Conservation (phyloP, 2,888 invertebrate genomes). For the Eupeodes luniger region DNA sequence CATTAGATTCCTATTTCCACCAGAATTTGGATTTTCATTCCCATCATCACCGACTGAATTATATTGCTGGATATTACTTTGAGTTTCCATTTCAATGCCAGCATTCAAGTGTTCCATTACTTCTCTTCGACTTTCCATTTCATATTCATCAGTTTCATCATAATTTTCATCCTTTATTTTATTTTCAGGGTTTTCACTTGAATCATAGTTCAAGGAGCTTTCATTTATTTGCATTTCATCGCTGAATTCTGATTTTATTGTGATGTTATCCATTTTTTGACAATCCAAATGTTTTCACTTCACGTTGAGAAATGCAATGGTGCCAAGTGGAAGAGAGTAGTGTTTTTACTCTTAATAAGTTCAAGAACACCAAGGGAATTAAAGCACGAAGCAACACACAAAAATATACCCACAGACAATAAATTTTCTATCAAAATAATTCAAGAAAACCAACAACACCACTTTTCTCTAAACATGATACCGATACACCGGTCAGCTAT, state of each 20-base stretch:
- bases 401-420: not conserved
- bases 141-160: not conserved
- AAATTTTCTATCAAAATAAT: not conserved
- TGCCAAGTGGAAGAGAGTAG: no score
- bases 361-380: no score
- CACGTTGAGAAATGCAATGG: no score
- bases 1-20: not conserved
- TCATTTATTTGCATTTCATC: conserved; percentile 10
- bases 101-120: not conserved
- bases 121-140: not conserved
- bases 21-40: not conserved
- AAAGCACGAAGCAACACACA: no score
- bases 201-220: conserved; percentile 1
- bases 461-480: not conserved
- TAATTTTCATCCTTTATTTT: not conserved
- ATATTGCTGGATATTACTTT: not conserved
- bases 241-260: conserved; percentile 14
- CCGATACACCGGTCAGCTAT: conserved; percentile 2
- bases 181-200: not conserved
- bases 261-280: not conserved
- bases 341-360: no score
- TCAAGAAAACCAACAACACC: not conserved
- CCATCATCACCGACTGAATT: not conserved
- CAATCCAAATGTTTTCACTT: no score
- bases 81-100: not conserved